These are phyloP conservation scores for Dynastes maya DNA, from an alignment of 2,888 invertebrate genomes.

Conservation along the genomic window DNA sequence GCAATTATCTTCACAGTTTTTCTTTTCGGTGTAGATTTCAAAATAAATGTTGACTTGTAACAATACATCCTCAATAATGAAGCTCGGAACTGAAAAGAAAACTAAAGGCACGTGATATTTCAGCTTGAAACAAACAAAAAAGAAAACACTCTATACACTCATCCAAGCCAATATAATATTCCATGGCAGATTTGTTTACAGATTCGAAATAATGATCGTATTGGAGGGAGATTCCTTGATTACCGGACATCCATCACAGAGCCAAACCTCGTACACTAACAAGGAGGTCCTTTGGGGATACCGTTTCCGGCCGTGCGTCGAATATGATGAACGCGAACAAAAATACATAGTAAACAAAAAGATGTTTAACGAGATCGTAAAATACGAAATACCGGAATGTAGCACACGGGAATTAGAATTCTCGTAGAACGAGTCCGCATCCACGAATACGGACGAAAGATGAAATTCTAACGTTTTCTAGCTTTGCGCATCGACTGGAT, in stretches of 20 bases:
- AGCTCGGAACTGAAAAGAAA: no score
- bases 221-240: constrained; percentile 87
- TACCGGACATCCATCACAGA: constrained; percentile 83
- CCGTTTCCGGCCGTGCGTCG: constrained; percentile 75
- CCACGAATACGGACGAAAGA: neutral
- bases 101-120: neutral
- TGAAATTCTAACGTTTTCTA: constrained; percentile 11
- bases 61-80: no score
- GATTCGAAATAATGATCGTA: constrained; percentile 87
- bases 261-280: constrained; percentile 85
- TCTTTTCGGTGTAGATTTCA: no score
- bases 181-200: constrained; percentile 64
- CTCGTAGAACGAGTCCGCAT: neutral
- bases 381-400: constrained; percentile 87
- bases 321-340: constrained; percentile 74
- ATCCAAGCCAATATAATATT: neutral
- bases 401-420: constrained; percentile 74
- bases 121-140: constrained; percentile 18
- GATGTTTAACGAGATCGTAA: constrained; percentile 77
- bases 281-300: constrained; percentile 89
- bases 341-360: constrained; percentile 77
- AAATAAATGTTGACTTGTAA: no score
- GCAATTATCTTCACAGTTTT: no score
- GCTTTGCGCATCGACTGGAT: neutral
- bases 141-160: no score